Percentiles rank a stretch among this genome's conserved stretches.
Conservation (phyloP, 2,797 vertebrate genomes). For the Spatula versicolor region DNA sequence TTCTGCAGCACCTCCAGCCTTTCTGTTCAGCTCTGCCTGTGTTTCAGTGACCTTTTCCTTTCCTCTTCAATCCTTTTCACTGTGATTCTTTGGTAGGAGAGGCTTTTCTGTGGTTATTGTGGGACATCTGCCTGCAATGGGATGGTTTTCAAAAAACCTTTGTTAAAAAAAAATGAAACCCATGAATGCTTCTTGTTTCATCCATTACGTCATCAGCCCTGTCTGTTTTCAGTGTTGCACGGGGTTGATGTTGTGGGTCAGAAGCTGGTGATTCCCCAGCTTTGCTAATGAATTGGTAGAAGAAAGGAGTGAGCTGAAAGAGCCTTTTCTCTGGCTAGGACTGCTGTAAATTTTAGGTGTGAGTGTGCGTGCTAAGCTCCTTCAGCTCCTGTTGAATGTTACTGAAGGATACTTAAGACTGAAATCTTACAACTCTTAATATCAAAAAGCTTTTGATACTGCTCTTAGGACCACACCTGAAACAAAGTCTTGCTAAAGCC, state of each 20-base stretch:
- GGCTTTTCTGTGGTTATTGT: not conserved
- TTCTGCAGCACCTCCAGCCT: rapidly evolving
- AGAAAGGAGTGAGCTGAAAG: not conserved
- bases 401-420: not conserved
- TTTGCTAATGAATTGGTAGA: not conserved
- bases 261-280: not conserved
- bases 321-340: not conserved
- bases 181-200: constrained; percentile 1
- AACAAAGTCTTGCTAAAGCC: not conserved
- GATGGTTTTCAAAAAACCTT: not conserved
- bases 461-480: constrained; percentile 15
- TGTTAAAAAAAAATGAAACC: not conserved
- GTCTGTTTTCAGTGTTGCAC: constrained; percentile 3
- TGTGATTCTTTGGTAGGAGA: not conserved
- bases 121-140: not conserved
- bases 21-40: not conserved
- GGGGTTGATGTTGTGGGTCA: not conserved
- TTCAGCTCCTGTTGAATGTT: not conserved
- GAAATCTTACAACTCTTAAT: not conserved
- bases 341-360: not conserved
- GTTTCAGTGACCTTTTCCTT: not conserved
- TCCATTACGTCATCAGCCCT: not conserved
- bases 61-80: not conserved
- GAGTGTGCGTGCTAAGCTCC: not conserved
- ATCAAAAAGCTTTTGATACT: not conserved